Evolutionary conservation across 1,140 invertebrate genomes (phyloP), one percentile per base, ranked within the genome.

Genomic region (Temnothorax curvispinosus): DNA sequence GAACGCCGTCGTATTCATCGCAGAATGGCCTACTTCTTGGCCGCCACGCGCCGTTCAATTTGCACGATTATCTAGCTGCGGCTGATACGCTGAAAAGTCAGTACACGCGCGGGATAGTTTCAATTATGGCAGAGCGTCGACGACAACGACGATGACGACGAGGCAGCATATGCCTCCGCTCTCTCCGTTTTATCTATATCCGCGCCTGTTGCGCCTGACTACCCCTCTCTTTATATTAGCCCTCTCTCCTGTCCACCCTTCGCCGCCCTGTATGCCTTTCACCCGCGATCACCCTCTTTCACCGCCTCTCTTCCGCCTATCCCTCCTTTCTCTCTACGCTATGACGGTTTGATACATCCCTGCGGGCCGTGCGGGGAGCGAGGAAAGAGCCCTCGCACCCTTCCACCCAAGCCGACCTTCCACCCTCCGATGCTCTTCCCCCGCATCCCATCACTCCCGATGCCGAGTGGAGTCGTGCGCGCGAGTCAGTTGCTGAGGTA

Each of bases 291-390:
- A 18, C 27, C 76, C 47, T 44, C 58, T 85, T 50, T 47, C 58
- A 15, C 18, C 80, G 18, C 38, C 18, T 69, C 44, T 72, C 62
- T 13, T 62, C 35, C 64, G 27, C 27, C 27, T 32, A 18, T 58
- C 38, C 38, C 38, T 27, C 50, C n/a, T 62, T n/a, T 64, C 60
- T 64, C 60, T 27, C 69, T 47, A 27, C 32, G 21, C 74, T 54
- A 27, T 50, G 47, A n/a, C n/a, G 64, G 38, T 50, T 72, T 82
- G 88, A 52, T 87, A 89, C 85, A 89, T 87, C 76, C 88, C 85
- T 67, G 88, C 64, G 71, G 38, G 64, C 54, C n/a, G 64, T 27
- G 88, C 76, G 60, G 65, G 65, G 2, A 41, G n/a, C 38, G 52
- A 82, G 41, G 41, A n/a, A 67, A 85, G 54, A 87, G 52, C 77